These are phyloP conservation scores for Pseudochirops cupreus DNA, from an alignment of 2,797 vertebrate species.

Conservation along the genomic window DNA sequence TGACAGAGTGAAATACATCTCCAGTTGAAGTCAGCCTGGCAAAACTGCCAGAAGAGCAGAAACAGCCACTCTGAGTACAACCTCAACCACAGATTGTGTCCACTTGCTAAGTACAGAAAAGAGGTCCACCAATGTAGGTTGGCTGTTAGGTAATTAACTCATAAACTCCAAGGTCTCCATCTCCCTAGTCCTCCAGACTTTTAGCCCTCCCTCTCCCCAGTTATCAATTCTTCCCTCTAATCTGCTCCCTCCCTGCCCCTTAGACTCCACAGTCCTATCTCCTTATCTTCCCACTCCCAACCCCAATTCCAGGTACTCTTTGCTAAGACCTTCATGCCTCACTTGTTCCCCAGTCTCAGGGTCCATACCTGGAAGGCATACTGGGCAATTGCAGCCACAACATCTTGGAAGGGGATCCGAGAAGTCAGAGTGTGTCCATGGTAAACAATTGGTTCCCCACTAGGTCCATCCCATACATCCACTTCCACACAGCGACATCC, in stretches of 20 bases:
- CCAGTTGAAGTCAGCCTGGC: too few species aligned
- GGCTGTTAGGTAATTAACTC: neutral
- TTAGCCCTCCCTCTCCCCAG: neutral
- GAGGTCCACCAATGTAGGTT: neutral
- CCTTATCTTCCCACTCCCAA: neutral
- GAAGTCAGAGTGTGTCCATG: slow-evolving; percentile 97
- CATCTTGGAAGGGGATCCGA: slow-evolving; percentile 96
- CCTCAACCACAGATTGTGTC: neutral
- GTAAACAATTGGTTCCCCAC: slow-evolving; percentile 95
- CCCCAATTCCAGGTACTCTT: neutral
- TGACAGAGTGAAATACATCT: too few species aligned
- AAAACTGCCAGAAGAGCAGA: neutral
- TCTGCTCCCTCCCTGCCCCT: neutral
- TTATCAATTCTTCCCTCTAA: neutral
- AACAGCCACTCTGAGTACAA: neutral
- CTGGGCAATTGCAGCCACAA: slow-evolving; percentile 91
- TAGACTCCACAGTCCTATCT: neutral
- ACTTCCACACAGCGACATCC: slow-evolving; percentile 88
- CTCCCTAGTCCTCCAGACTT: neutral
- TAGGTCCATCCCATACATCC: slow-evolving; percentile 96
- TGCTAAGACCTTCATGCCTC: slow-evolving; percentile 17
- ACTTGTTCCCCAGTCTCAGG: neutral
- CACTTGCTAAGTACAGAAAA: neutral
- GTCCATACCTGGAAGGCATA: slow-evolving; percentile 93
- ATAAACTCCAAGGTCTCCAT: neutral